Conservation (phyloP, 2,888 invertebrate species). For the Steromphala cineraria region DNA sequence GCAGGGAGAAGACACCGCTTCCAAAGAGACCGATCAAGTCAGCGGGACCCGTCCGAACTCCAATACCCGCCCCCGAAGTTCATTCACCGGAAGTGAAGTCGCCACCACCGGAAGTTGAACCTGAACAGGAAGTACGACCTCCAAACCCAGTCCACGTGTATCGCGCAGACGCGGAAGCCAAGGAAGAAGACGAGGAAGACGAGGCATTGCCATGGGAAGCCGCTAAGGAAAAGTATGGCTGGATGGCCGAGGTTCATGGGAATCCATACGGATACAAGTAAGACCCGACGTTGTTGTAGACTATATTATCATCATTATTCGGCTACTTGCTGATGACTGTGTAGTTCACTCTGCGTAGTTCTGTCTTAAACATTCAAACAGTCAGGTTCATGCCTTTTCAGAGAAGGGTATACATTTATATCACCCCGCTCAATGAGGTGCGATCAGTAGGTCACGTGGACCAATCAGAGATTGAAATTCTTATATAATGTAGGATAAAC, state of each 20-base stretch:
- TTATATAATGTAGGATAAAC: no score
- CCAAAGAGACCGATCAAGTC: conserved; percentile 50
- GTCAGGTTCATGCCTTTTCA: no score
- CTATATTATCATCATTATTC: no score
- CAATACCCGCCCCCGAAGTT: conserved; percentile 25
- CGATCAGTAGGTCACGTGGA: no score
- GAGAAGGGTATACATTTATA: no score
- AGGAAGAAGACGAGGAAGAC: conserved; percentile 12
- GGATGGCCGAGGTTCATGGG: conserved; percentile 70
- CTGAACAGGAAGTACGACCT: not conserved
- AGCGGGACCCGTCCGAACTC: conserved; percentile 49
- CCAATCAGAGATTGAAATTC: no score
- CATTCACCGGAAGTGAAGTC: not conserved
- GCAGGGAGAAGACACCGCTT: conserved; percentile 42
- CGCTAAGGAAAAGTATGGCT: conserved; percentile 64
- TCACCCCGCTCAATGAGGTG: no score
- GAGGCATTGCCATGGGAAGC: conserved; percentile 47
- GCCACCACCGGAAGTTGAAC: conserved; percentile 8
- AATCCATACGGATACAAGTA: conserved; percentile 71
- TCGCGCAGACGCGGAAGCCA: not conserved
- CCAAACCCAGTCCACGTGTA: conserved; percentile 6
- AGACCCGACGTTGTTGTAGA: no score
- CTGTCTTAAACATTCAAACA: no score
- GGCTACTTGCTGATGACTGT: no score
- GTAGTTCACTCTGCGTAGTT: no score